These are phyloP conservation scores for Gymnocheta viridis DNA, from an alignment of 2,888 invertebrate species.

Conservation along the genomic window DNA sequence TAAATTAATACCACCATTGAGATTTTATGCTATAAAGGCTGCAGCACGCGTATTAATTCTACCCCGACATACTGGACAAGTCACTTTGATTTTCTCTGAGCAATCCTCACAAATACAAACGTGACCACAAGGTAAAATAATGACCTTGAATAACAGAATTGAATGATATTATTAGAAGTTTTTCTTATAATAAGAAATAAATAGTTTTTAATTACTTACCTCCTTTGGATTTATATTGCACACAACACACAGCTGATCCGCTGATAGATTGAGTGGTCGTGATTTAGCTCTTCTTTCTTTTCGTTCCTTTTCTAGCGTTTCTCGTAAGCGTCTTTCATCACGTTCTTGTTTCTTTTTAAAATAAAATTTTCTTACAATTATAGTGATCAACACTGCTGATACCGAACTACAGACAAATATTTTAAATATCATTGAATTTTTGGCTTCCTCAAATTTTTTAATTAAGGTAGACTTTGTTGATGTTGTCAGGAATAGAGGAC, in stretches of 20 bases:
- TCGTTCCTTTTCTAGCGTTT: slow-evolving; percentile 86
- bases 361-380: slow-evolving; percentile 83
- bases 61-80: slow-evolving; percentile 91
- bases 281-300: slow-evolving; percentile 86
- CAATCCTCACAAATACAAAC: slow-evolving; percentile 95
- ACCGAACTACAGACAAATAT: slow-evolving; percentile 84
- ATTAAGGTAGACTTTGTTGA: slow-evolving; percentile 89
- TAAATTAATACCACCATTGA: too few relatives aligned
- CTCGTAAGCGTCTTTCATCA: slow-evolving; percentile 84
- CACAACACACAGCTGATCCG: slow-evolving; percentile 90
- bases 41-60: slow-evolving; percentile 87
- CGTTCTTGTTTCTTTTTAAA: slow-evolving; percentile 83
- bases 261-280: slow-evolving; percentile 84
- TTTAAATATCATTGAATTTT: slow-evolving; percentile 87
- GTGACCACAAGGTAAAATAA: slow-evolving; percentile 94
- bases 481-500: slow-evolving; percentile 90
- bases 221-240: slow-evolving; percentile 93
- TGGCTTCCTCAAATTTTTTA: slow-evolving; percentile 88
- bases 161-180: neutral
- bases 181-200: neutral
- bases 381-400: slow-evolving; percentile 83
- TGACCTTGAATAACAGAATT: slow-evolving; percentile 84
- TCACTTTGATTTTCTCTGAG: slow-evolving; percentile 86
- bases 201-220: slow-evolving; percentile 84
- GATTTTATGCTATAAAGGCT: slow-evolving; percentile 87